These are phyloP conservation scores for Oreochromis aureus DNA, from an alignment of 2,113 vertebrate species.

Conservation along the genomic window DNA sequence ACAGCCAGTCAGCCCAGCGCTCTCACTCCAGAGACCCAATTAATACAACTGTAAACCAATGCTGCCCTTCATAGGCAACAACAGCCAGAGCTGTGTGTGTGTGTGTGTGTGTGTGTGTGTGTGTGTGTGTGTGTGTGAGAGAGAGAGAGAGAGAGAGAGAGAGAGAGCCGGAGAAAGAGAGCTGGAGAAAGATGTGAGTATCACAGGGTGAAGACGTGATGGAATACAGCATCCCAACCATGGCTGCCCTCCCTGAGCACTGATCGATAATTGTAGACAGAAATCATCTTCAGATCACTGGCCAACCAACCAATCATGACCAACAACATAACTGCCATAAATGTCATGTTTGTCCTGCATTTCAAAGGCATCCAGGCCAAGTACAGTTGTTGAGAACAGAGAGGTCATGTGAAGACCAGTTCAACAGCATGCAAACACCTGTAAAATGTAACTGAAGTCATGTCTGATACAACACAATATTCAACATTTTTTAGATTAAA, in stretches of 20 bases:
- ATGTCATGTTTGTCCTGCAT: neutral
- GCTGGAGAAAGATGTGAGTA: neutral
- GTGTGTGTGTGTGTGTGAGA: neutral
- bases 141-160: neutral
- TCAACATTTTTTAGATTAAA: neutral
- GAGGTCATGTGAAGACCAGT: neutral
- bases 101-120: neutral
- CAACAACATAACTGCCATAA: neutral
- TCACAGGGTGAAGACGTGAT: constrained; percentile 5
- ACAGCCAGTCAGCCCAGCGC: constrained; percentile 36
- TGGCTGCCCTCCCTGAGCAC: neutral
- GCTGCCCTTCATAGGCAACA: constrained; percentile 43
- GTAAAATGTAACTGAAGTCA: neutral
- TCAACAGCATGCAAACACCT: neutral
- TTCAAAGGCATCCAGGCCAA: neutral
- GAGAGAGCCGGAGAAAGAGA: neutral
- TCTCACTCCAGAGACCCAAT: constrained; percentile 65
- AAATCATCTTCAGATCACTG: constrained; percentile 26
- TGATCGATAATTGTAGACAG: constrained; percentile 7
- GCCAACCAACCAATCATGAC: neutral
- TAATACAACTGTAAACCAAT: constrained; percentile 56
- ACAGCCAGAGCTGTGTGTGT: neutral
- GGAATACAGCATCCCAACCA: neutral
- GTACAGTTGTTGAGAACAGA: neutral
- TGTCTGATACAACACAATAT: neutral